These are phyloP conservation scores for Pristionchus mayeri DNA, from an alignment of 2,888 invertebrate genomes.

Conservation along the genomic window DNA sequence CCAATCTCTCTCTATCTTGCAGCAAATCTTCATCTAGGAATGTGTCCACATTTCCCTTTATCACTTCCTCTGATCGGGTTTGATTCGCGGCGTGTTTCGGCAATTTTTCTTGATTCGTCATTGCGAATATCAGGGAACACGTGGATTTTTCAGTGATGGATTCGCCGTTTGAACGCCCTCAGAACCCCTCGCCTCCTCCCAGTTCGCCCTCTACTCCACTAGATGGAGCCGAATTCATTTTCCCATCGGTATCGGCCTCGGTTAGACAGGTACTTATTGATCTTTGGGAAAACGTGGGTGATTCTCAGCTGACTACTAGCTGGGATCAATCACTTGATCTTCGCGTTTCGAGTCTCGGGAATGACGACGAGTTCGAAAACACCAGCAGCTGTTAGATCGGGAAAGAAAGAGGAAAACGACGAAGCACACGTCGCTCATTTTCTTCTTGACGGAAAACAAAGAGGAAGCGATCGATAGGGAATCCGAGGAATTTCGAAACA, in stretches of 20 bases:
- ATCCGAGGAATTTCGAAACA: too few species aligned
- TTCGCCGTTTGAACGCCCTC: constrained; percentile 21
- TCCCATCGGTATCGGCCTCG: not conserved
- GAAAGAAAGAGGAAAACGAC: constrained; percentile 22
- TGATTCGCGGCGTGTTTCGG: too few species aligned
- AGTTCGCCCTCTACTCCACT: not conserved
- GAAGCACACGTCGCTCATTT: constrained; percentile 24
- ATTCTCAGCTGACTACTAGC: not conserved
- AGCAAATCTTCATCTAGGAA: not conserved
- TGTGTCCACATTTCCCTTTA: not conserved
- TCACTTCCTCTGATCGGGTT: not conserved
- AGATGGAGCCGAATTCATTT: not conserved
- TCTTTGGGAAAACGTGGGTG: too few species aligned
- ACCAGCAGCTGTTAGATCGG: constrained; percentile 37
- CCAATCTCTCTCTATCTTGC: not conserved
- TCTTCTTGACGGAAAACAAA: constrained; percentile 30
- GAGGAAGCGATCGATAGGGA: constrained; percentile 30
- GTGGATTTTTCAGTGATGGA: constrained; percentile 20
- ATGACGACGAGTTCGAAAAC: not conserved
- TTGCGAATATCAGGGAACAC: too few species aligned
- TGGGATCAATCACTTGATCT: not conserved
- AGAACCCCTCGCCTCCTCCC: constrained; percentile 28
- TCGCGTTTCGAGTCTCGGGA: not conserved
- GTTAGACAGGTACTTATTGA: too few species aligned
- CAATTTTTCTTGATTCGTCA: too few species aligned